Conservation (phyloP, 1,140 invertebrate genomes). For the Drosophila chauvacae region DNA sequence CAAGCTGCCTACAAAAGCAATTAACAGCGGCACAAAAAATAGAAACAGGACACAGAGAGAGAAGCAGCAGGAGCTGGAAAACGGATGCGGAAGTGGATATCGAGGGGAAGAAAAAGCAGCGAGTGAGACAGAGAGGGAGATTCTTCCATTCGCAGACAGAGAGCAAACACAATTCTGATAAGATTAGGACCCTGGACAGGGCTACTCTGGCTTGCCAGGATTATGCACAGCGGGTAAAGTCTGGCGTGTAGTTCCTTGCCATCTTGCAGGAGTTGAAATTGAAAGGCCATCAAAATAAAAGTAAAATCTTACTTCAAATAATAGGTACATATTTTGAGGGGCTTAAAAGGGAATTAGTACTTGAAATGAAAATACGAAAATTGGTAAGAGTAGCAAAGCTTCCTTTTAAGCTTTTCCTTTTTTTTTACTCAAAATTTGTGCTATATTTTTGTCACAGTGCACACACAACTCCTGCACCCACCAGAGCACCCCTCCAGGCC, state of each 20-base stretch:
- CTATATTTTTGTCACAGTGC: background rate
- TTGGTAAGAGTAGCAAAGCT: too few relatives aligned
- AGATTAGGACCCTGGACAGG: conserved; percentile 24
- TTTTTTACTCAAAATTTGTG: background rate
- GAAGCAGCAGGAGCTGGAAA: background rate
- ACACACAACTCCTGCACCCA: background rate
- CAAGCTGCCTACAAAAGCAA: conserved; percentile 66
- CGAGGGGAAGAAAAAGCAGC: background rate
- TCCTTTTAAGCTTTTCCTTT: background rate
- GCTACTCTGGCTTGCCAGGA: conserved; percentile 10
- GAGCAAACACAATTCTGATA: conserved; percentile 40
- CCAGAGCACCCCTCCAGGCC: background rate
- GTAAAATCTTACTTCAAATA: background rate
- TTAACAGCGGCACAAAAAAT: conserved; percentile 52
- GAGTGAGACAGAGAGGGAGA: background rate
- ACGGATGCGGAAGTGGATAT: background rate
- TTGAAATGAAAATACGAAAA: background rate
- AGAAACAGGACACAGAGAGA: background rate
- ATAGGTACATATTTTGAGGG: background rate
- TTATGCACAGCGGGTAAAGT: background rate
- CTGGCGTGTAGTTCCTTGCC: too few relatives aligned
- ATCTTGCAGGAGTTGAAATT: too few relatives aligned
- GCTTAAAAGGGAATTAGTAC: background rate
- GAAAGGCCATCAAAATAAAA: background rate
- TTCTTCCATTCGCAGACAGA: conserved; percentile 28